phyloP scores from a whole-genome alignment of 2,888 invertebrate genomes.

The Drosophila neutralis region DNA sequence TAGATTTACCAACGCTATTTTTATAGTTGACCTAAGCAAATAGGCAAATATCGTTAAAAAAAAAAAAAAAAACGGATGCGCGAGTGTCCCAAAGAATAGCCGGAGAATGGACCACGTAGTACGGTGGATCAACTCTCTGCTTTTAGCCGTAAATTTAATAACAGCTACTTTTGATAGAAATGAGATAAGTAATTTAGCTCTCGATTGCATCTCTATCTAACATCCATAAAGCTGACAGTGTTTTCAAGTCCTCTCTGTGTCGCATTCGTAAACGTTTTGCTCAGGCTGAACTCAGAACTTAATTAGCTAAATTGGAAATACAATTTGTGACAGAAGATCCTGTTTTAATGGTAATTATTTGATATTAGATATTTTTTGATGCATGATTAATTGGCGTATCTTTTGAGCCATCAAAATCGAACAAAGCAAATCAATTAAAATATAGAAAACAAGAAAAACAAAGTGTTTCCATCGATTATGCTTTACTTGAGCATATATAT shows the following conservation, averaged over 20 bases:
- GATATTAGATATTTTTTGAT: no score
- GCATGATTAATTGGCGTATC: no score
- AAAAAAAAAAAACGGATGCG: background rate
- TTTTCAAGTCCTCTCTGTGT: background rate
- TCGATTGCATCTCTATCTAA: background rate
- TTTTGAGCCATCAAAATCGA: no score
- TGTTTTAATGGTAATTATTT: background rate
- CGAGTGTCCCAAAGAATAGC: background rate
- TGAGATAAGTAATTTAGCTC: background rate
- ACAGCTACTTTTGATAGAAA: background rate
- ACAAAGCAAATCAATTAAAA: no score
- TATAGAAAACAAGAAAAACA: no score
- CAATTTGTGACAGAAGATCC: background rate
- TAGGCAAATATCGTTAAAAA: constrained; percentile 28
- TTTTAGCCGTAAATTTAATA: constrained; percentile 37
- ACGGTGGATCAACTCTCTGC: background rate
- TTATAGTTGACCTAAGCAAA: constrained; percentile 65
- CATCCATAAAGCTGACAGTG: background rate
- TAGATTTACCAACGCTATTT: constrained; percentile 38
- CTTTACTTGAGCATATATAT: no score
- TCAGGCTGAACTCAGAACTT: background rate
- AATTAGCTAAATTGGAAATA: background rate
- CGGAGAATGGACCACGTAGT: background rate
- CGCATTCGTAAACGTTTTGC: background rate
- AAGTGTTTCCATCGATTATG: no score